Percentiles rank a stretch among this genome's conserved stretches.
phyloP scores from a whole-genome alignment of 2,797 vertebrate genomes.

The Vespertilio murinus region DNA sequence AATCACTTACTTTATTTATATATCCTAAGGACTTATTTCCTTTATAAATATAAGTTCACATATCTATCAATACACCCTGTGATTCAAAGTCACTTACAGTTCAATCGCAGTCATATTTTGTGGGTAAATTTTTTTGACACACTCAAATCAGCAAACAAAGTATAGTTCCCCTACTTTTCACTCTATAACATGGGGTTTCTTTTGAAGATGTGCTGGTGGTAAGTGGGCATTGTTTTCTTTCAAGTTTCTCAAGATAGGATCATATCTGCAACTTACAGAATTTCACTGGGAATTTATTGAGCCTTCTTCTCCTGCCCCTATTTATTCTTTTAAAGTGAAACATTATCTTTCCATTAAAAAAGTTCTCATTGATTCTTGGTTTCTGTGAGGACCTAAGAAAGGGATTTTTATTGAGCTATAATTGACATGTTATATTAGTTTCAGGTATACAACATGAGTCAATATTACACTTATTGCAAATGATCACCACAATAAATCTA shows the following conservation, averaged over 20 bases:
- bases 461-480: neutral
- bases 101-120: neutral
- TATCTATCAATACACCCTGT: neutral
- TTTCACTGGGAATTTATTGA: neutral
- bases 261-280: neutral
- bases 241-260: neutral
- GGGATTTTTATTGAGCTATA: neutral
- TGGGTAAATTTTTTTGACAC: neutral
- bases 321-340: neutral
- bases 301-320: neutral
- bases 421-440: neutral
- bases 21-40: neutral
- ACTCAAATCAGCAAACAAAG: neutral
- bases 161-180: neutral
- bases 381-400: neutral
- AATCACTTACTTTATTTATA: neutral
- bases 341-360: neutral
- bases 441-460: neutral
- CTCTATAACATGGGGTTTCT: neutral
- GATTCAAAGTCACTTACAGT: neutral
- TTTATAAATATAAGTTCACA: neutral
- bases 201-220: neutral
- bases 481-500: neutral
- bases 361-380: neutral
- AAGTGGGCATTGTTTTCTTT: neutral